These are phyloP conservation scores for Andrena cerasifolii DNA, from an alignment of 1,140 invertebrate species.

Conservation along the genomic window DNA sequence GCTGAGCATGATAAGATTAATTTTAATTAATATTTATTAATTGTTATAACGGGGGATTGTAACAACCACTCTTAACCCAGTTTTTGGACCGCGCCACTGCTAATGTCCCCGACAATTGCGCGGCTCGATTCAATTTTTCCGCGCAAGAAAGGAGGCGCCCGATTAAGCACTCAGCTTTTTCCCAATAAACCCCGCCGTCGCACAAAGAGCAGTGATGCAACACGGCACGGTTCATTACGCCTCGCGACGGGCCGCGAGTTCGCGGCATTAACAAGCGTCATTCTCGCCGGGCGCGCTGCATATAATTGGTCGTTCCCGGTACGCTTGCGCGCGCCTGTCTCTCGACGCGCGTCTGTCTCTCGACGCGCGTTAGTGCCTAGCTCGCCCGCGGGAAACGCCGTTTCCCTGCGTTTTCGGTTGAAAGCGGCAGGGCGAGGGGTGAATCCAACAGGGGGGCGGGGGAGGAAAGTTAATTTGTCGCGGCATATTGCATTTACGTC, in stretches of 20 bases:
- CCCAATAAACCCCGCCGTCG: neutral
- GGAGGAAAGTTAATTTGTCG: conserved; percentile 15
- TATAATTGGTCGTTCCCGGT: conserved; percentile 1
- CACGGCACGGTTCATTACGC: neutral
- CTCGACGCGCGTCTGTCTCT: neutral
- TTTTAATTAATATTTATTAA: too few species aligned
- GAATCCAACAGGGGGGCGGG: neutral
- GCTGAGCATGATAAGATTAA: too few species aligned
- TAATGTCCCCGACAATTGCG: too few species aligned
- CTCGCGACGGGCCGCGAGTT: neutral
- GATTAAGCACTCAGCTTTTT: neutral
- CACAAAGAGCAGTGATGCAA: neutral
- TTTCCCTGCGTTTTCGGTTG: neutral
- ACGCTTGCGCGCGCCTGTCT: neutral
- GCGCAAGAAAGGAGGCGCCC: neutral
- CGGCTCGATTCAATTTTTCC: neutral
- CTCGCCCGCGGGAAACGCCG: too few species aligned
- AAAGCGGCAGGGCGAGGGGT: too few species aligned
- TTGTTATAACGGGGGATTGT: too few species aligned
- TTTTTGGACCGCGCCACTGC: neutral
- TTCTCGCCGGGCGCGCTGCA: neutral
- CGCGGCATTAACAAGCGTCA: neutral
- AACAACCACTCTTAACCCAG: too few species aligned
- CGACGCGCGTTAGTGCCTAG: neutral
- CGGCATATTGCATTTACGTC: neutral